Evolutionary conservation across 2,113 vertebrate species (phyloP).

Genomic region (Pachyramphus minor): DNA sequence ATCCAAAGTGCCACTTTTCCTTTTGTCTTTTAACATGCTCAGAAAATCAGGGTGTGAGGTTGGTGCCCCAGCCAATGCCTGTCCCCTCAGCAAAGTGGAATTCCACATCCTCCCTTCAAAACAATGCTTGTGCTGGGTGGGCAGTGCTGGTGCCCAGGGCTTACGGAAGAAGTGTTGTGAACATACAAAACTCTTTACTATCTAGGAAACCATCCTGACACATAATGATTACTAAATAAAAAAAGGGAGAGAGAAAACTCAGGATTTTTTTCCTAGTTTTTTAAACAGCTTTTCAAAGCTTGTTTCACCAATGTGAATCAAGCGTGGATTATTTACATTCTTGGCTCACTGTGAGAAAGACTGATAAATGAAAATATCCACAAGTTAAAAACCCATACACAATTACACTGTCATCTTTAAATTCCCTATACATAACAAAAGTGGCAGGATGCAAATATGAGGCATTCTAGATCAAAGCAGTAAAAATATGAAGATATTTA

Average conservation of each 20-base stretch:
- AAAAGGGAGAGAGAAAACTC: background rate
- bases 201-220: background rate
- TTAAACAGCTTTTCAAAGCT: background rate
- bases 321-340: background rate
- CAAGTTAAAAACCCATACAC: background rate
- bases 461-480: constrained; percentile 3
- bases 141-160: background rate
- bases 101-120: background rate
- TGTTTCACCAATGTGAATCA: background rate
- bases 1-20: background rate
- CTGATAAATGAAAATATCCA: background rate
- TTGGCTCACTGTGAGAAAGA: background rate
- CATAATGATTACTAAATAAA: background rate
- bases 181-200: background rate
- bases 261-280: background rate
- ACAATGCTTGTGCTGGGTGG: background rate
- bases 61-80: background rate
- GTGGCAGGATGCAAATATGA: constrained; percentile 31
- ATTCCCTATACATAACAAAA: background rate
- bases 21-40: background rate
- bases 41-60: background rate
- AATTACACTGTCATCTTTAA: background rate
- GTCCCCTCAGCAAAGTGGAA: background rate
- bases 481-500: background rate
- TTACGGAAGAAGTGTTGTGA: background rate